Percentiles rank a stretch among this genome's conserved stretches.
Evolutionary conservation across 2,797 vertebrate species (phyloP).

Genomic region (Mallotus villosus): DNA sequence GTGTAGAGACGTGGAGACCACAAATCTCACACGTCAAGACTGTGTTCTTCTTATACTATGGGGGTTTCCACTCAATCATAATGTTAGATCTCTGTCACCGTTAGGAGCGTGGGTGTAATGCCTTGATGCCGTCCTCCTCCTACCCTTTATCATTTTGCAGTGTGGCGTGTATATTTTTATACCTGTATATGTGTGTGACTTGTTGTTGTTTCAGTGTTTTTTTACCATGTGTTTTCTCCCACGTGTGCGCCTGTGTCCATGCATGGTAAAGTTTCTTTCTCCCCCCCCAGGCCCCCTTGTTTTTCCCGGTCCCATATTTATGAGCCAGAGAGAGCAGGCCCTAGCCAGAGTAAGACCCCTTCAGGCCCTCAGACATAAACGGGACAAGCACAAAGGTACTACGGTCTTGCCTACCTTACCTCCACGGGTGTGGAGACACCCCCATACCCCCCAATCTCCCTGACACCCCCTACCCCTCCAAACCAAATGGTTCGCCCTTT

Average conservation of each 20-base stretch:
- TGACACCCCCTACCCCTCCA: constrained; percentile 56
- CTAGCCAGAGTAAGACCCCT: constrained; percentile 99
- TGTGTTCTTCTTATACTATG: constrained; percentile 1
- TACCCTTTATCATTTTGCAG: constrained; percentile 51
- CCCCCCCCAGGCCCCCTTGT: constrained; percentile 98
- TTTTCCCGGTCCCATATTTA: constrained; percentile 98
- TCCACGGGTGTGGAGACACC: constrained; percentile 78
- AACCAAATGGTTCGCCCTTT: constrained; percentile 51
- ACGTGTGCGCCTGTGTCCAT: constrained; percentile 95
- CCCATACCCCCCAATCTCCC: constrained; percentile 60
- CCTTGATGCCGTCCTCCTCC: constrained; percentile 61
- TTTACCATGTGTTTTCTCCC: constrained; percentile 76
- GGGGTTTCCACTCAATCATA: not conserved
- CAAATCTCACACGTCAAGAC: not conserved
- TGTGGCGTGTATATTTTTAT: constrained; percentile 17
- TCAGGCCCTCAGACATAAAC: constrained; percentile 98
- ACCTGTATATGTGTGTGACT: constrained; percentile 53
- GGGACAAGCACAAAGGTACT: constrained; percentile 99
- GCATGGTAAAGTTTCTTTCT: constrained; percentile 99
- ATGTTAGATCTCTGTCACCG: constrained; percentile 29
- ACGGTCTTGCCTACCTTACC: constrained; percentile 86
- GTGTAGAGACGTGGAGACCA: no score
- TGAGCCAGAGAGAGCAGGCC: constrained; percentile 99
- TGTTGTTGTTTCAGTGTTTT: constrained; percentile 73
- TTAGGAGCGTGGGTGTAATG: constrained; percentile 59